Evolutionary conservation across 1,140 invertebrate species (phyloP).

Genomic region (Zophobas atratus): DNA sequence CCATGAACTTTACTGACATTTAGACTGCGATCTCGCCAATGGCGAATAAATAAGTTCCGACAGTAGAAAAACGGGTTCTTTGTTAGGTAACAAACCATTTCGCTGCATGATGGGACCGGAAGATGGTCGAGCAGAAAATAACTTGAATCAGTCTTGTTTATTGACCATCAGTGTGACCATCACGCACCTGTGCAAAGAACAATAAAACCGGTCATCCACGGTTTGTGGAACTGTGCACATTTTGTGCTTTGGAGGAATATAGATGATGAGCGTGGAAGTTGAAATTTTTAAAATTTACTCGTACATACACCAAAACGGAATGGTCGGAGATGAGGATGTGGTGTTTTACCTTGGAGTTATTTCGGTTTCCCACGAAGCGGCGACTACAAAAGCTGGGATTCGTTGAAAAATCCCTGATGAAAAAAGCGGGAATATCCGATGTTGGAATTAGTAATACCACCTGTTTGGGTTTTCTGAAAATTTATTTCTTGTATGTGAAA

Average conservation of each 20-base stretch:
- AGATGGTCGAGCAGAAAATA: constrained; percentile 29
- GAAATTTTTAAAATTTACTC: background rate
- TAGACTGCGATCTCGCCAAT: background rate
- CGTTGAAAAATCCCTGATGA: background rate
- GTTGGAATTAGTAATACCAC: background rate
- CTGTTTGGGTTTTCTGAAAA: background rate
- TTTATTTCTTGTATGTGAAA: too few relatives aligned
- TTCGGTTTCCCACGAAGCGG: constrained; percentile 25
- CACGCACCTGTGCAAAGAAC: constrained; percentile 12
- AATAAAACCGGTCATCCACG: background rate
- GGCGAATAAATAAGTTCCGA: background rate
- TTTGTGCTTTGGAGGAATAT: background rate
- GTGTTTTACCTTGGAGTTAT: background rate
- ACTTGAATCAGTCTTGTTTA: constrained; percentile 18
- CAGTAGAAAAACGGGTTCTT: constrained; percentile 6
- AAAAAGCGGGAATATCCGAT: background rate
- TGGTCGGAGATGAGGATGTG: background rate
- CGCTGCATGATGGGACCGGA: constrained; percentile 31
- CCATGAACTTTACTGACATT: constrained; percentile 22
- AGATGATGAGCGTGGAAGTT: background rate
- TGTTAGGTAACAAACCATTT: constrained; percentile 26
- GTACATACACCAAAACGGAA: too few relatives aligned
- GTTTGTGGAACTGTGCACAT: constrained; percentile 1
- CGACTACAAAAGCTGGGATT: constrained; percentile 20
- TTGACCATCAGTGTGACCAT: constrained; percentile 24